A percentile compares a stretch with the other conserved stretches of the same genome.
Conservation (phyloP, 2,888 invertebrate species). For the Pocota personata region DNA sequence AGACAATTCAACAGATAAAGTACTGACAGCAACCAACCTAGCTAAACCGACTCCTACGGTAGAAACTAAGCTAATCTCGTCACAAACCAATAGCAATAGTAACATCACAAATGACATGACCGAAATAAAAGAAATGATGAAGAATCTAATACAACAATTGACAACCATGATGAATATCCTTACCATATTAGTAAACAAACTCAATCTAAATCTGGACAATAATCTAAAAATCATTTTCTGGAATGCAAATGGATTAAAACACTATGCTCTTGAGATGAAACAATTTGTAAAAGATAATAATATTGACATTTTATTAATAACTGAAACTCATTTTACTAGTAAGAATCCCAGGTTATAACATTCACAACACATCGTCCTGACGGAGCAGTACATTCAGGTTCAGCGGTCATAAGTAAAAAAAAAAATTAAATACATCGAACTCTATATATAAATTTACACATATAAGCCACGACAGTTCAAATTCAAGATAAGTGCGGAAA, state of each 20-base stretch:
- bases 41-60: background rate
- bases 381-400: conserved; percentile 1
- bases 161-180: background rate
- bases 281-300: too few species aligned
- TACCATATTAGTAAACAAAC: background rate
- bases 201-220: too few species aligned
- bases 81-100: background rate
- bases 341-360: conserved; percentile 1
- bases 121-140: background rate
- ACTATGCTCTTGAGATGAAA: background rate
- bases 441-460: background rate
- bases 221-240: background rate
- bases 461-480: conserved; percentile 32
- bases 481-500: conserved; percentile 7
- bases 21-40: background rate
- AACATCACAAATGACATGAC: background rate
- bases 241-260: conserved; percentile 22
- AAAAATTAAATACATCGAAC: conserved; percentile 3
- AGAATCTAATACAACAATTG: too few species aligned
- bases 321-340: too few species aligned
- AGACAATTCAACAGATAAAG: background rate
- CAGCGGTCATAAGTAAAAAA: conserved; percentile 14
- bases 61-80: background rate
- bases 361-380: background rate
- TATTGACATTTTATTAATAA: too few species aligned